These are phyloP conservation scores for Barnardius zonarius DNA, from an alignment of 2,113 vertebrate genomes.

Conservation along the genomic window DNA sequence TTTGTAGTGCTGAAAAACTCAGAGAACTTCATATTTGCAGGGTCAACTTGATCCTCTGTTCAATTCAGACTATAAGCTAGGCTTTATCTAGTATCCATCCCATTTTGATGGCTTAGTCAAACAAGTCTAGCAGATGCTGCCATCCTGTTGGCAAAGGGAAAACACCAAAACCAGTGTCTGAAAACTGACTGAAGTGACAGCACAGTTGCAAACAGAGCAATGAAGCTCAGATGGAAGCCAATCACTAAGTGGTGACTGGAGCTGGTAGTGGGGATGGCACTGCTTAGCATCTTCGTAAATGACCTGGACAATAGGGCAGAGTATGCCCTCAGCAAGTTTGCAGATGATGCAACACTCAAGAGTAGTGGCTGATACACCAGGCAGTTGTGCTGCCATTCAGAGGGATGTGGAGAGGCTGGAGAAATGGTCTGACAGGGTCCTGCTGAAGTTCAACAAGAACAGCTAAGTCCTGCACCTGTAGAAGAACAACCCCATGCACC, in stretches of 20 bases:
- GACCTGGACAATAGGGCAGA: not conserved
- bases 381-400: not conserved
- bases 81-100: not conserved
- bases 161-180: not conserved
- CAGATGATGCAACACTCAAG: not conserved
- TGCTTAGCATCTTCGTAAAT: not conserved
- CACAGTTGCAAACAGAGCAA: not conserved
- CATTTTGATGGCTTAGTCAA: not conserved
- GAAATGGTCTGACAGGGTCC: not conserved
- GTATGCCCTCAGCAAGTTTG: not conserved
- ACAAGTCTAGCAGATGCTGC: not conserved
- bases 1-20: not conserved
- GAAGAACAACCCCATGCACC: not conserved
- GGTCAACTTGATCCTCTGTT: not conserved
- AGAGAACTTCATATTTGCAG: not conserved
- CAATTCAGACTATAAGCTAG: not conserved
- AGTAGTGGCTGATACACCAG: not conserved
- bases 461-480: not conserved
- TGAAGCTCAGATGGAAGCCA: not conserved
- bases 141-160: not conserved
- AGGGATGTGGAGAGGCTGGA: not conserved
- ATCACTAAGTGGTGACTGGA: not conserved
- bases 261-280: not conserved
- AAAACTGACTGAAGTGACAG: not conserved
- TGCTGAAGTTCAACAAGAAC: not conserved